Evolutionary conservation across 2,888 invertebrate genomes (phyloP), one percentile per base, ranked within the genome.

Genomic region (Schizotus pectinicornis): DNA sequence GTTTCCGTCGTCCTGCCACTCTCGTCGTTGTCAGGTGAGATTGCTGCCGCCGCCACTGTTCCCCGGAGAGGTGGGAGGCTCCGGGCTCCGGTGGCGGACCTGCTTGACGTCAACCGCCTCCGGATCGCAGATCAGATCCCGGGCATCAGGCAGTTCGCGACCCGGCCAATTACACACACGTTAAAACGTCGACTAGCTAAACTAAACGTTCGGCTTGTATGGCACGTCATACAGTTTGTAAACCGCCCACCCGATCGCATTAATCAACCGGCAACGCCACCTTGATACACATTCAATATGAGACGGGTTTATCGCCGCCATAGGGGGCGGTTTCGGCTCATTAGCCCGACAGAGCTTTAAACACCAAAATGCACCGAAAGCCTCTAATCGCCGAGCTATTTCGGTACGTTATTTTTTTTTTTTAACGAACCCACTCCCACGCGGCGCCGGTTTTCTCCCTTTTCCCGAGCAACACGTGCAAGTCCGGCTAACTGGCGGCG

Each of bases 91-190:
- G 52, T 41, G 47, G 36, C 32, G 35, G 39, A 57, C 54, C 38
- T 60, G 56, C 34, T 61, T 61, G 61, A 61, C 61, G 61, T 61
- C 61, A 61, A 61, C 53, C 61, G 61, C 61, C 61, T 57, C 57
- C 61, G 43, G 61, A 61, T 55, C 57, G 54, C 52, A 47, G 54
- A 58, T 61, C 50, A 55, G 31, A 38, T 50, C 53, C 61, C 57
- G 61, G 61, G 57, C 54, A 57, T 53, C 49, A 49, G 34, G 38
- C 56, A 47, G 52, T 47, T 51, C 52, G 57, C 54, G 56, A 54
- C 61, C 52, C 56, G 32, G 56, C 47, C 56, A 60, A 52, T 60
- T 60, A 51, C 46, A 59, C 39, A 46, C 48, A 54, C 56, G 9
- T 12, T 43, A 30, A 31, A 59, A 51, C 51, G 50, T 47, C 59